Percentiles rank a stretch among this genome's conserved stretches.
These are phyloP conservation scores for Cydia strobilella DNA, from an alignment of 1,140 invertebrate genomes.

Conservation along the genomic window DNA sequence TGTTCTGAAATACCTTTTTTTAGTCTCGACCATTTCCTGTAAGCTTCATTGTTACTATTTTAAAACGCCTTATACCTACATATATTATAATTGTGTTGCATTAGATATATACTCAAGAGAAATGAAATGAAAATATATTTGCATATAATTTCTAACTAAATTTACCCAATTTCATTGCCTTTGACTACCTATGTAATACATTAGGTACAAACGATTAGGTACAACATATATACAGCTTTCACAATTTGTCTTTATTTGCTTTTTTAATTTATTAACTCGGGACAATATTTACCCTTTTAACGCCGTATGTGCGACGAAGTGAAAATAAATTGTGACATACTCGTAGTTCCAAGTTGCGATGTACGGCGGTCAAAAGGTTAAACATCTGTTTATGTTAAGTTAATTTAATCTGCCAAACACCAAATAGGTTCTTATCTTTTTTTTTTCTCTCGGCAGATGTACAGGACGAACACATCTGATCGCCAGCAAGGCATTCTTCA, in stretches of 20 bases:
- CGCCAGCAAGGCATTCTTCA: constrained; percentile 55
- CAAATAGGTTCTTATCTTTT: constrained; percentile 41
- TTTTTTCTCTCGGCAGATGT: constrained; percentile 83
- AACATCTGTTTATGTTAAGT: not conserved
- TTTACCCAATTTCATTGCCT: not conserved
- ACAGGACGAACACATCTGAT: constrained; percentile 82
- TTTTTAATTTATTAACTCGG: not conserved
- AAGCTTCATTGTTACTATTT: not conserved
- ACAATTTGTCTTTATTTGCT: not conserved
- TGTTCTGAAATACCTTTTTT: not conserved
- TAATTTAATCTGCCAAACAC: not conserved
- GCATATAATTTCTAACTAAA: not conserved
- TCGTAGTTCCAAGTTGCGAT: no score
- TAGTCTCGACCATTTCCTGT: not conserved
- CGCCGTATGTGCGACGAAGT: not conserved
- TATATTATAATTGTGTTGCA: not conserved
- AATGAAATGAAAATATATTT: not conserved
- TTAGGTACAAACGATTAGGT: no score
- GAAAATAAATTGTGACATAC: no score
- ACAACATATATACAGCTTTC: no score
- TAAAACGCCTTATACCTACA: not conserved
- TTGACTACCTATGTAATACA: not conserved
- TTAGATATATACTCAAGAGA: not conserved
- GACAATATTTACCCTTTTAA: not conserved
- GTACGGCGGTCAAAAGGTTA: not conserved